phyloP scores from a whole-genome alignment of 1,140 invertebrate species.

The Eulimnadia texana region DNA sequence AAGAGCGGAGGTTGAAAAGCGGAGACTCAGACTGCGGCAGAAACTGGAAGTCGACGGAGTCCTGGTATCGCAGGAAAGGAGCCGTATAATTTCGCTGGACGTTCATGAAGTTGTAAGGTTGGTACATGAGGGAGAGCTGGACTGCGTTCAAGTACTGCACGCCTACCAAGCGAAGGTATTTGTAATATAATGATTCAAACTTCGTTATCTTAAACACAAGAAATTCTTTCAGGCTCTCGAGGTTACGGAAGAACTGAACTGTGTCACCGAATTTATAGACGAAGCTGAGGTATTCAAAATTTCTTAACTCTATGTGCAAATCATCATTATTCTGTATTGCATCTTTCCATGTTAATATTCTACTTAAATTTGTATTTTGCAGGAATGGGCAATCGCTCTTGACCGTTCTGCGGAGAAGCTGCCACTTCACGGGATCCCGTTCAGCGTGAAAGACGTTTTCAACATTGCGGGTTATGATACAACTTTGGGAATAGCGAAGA shows the following conservation, averaged over 20 bases:
- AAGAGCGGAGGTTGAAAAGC: not conserved
- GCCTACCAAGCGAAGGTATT: constrained; percentile 16
- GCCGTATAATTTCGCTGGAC: not conserved
- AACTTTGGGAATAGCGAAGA: constrained; percentile 30
- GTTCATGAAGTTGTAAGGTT: not conserved
- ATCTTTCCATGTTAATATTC: not conserved
- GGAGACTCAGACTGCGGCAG: not conserved
- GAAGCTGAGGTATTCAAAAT: constrained; percentile 22
- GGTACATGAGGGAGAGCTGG: constrained; percentile 1
- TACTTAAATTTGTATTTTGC: constrained; percentile 1
- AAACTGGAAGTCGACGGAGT: not conserved
- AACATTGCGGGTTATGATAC: constrained; percentile 31
- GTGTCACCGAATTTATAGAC: constrained; percentile 26
- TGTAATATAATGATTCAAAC: not conserved
- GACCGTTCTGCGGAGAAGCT: constrained; percentile 22
- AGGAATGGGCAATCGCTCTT: constrained; percentile 26
- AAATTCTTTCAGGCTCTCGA: constrained; percentile 22
- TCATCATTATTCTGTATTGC: not conserved
- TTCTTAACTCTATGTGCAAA: not conserved
- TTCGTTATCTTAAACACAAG: not conserved
- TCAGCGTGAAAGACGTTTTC: constrained; percentile 28
- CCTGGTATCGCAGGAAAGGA: not conserved
- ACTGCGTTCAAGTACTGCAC: constrained; percentile 9
- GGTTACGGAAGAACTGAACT: constrained; percentile 25
- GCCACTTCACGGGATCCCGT: constrained; percentile 28